Evolutionary conservation across 2,113 vertebrate genomes (phyloP).

Genomic region (Bufo bufo): DNA sequence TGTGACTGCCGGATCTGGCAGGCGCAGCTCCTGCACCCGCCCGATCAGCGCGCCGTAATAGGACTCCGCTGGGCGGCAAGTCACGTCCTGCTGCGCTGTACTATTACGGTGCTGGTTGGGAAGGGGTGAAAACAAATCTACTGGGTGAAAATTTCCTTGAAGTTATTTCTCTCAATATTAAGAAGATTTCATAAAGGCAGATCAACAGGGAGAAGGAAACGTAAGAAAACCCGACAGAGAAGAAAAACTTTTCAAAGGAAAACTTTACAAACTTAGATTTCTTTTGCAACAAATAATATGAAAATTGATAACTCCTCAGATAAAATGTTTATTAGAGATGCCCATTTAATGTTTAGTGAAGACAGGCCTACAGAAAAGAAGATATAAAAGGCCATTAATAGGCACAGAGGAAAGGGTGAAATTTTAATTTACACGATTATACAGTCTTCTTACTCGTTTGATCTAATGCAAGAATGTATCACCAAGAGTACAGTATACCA

Average conservation of each 20-base stretch:
- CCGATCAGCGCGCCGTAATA: too few relatives aligned
- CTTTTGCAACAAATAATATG: neutral
- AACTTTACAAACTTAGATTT: neutral
- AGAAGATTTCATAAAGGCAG: neutral
- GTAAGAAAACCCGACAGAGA: neutral
- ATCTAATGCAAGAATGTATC: constrained; percentile 3
- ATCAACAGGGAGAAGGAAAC: neutral
- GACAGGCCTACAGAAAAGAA: neutral
- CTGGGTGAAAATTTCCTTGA: too few relatives aligned
- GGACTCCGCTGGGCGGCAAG: too few relatives aligned
- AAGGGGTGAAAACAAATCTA: too few relatives aligned
- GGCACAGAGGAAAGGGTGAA: neutral
- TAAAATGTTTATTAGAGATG: neutral
- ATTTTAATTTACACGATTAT: constrained; percentile 10
- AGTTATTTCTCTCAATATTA: too few relatives aligned
- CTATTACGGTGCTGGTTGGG: too few relatives aligned
- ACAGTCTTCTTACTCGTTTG: neutral
- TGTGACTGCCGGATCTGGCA: too few relatives aligned
- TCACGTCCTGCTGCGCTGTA: too few relatives aligned
- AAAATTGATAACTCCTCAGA: neutral
- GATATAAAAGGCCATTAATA: constrained; percentile 18
- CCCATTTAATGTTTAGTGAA: neutral
- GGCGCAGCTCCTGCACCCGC: too few relatives aligned
- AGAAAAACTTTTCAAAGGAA: neutral
- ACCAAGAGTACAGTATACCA: neutral